These are phyloP conservation scores for Syngnathus typhle DNA, from an alignment of 2,113 vertebrate species.

Conservation along the genomic window DNA sequence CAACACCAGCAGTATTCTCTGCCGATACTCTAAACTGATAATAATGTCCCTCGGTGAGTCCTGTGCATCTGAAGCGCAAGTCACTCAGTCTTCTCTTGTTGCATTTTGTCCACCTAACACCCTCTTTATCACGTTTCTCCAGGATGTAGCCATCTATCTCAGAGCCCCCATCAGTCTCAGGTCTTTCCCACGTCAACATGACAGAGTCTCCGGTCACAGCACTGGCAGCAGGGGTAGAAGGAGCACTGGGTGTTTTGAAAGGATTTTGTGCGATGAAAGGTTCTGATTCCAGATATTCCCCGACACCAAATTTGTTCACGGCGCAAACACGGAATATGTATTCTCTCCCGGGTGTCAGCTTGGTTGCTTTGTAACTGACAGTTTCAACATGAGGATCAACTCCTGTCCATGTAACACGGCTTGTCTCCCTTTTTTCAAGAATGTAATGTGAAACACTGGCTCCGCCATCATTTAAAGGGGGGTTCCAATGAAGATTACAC, in stretches of 20 bases:
- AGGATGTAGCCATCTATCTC: conserved; percentile 93
- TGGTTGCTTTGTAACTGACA: conserved; percentile 91
- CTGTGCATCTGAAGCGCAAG: conserved; percentile 83
- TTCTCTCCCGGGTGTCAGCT: conserved; percentile 88
- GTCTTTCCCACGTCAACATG: conserved; percentile 87
- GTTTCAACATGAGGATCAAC: conserved; percentile 86
- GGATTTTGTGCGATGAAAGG: conserved; percentile 87
- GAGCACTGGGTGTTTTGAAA: conserved; percentile 83
- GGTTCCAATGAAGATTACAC: conserved; percentile 89
- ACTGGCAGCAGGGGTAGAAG: conserved; percentile 82
- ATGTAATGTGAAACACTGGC: conserved; percentile 87
- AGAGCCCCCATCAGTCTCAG: conserved; percentile 85
- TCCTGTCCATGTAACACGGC: conserved; percentile 92
- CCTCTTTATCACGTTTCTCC: conserved; percentile 95
- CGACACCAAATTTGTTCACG: conserved; percentile 91
- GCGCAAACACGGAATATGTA: conserved; percentile 95
- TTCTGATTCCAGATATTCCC: conserved; percentile 92
- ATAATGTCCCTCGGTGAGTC: conserved; percentile 85
- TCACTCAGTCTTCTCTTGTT: conserved; percentile 92
- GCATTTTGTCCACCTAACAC: conserved; percentile 92
- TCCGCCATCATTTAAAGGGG: conserved; percentile 88
- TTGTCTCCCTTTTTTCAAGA: conserved; percentile 95
- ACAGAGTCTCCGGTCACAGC: conserved; percentile 89
- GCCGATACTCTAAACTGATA: conserved; percentile 95
- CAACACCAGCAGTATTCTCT: conserved; percentile 91